Evolutionary conservation across 2,797 vertebrate genomes (phyloP), one percentile per base, ranked within the genome.

Genomic region (Myripristis jacobus): DNA sequence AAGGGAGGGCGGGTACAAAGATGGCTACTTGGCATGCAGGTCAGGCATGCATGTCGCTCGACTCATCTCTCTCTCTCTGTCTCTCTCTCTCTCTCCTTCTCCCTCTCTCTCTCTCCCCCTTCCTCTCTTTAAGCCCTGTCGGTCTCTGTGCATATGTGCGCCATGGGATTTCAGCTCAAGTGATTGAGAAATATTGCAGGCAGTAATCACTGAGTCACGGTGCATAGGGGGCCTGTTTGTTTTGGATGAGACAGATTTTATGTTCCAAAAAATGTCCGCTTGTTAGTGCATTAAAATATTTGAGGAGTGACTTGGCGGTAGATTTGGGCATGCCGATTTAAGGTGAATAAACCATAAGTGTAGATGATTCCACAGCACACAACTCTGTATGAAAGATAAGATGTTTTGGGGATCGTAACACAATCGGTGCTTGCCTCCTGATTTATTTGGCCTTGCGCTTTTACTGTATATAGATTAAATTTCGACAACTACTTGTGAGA

Each of bases 11-110:
- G 91, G 82, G 90, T 83, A 86, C 78, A 81, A 90, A 88, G 86
- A 91, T 88, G 89, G 83, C 93, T 92, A 84, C 90, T 93, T 91
- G 88, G 77, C 88, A 92, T 93, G 91, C 91, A 70, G 91, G 92
- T 93, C 91, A 91, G 84, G 65, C 81, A 31, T 58, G 58, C 67
- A 64, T 59, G 62, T 88, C 80, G 77, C 76, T 78, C 53, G 62
- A 61, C 81, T 84, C 78, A 62, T 85, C 81, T 79, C 51, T 66
- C 58, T 81, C 47, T 75, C 27, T 46, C 55, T 31, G 18, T 73
- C 36, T 36, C 59, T 53, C 1, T 79, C 19, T 52, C 24, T 13
- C 1, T 63, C 75, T 59, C 27, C 19, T 54, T 67, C 25, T 67
- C 65, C 59, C 52, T 44, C 27, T 64, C 46, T 61, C 69, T 25